These are phyloP conservation scores for Ptychadena robeensis DNA, from an alignment of 2,797 vertebrate species.

Conservation along the genomic window DNA sequence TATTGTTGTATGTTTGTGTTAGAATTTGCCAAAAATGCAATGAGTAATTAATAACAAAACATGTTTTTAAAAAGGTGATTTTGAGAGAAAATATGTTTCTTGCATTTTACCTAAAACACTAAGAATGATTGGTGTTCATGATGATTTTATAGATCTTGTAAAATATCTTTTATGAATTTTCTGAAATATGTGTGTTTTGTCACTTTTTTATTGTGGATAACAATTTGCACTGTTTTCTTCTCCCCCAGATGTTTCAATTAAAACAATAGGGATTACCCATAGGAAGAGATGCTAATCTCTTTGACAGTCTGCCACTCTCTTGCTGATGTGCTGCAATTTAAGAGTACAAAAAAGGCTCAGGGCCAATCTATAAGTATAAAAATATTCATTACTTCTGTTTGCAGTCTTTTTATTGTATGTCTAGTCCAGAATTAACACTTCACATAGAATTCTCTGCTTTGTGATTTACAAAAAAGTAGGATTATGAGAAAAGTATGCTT, in stretches of 20 bases:
- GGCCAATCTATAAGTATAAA: conserved; percentile 51
- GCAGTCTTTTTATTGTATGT: conserved; percentile 15
- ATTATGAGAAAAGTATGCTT: background rate
- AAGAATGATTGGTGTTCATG: too few species aligned
- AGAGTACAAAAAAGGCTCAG: conserved; percentile 46
- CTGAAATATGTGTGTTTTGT: background rate
- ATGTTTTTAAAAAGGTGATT: too few species aligned
- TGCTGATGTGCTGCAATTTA: conserved; percentile 55
- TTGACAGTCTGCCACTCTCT: conserved; percentile 58
- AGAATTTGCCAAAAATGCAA: too few species aligned
- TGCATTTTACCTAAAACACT: too few species aligned
- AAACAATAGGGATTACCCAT: conserved; percentile 54
- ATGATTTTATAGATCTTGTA: background rate
- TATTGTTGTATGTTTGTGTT: too few species aligned
- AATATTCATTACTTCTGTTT: conserved; percentile 47
- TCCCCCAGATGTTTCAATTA: conserved; percentile 55
- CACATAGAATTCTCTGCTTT: background rate
- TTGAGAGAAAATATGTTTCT: too few species aligned
- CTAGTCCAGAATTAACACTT: conserved; percentile 4
- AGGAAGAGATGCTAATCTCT: conserved; percentile 47
- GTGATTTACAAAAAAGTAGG: background rate
- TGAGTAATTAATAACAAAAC: too few species aligned
- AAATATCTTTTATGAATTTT: background rate
- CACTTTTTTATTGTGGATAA: background rate
- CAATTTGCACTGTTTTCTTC: background rate